These are phyloP conservation scores for Eudorcas thomsonii DNA, from an alignment of 2,113 vertebrate species.

Conservation along the genomic window DNA sequence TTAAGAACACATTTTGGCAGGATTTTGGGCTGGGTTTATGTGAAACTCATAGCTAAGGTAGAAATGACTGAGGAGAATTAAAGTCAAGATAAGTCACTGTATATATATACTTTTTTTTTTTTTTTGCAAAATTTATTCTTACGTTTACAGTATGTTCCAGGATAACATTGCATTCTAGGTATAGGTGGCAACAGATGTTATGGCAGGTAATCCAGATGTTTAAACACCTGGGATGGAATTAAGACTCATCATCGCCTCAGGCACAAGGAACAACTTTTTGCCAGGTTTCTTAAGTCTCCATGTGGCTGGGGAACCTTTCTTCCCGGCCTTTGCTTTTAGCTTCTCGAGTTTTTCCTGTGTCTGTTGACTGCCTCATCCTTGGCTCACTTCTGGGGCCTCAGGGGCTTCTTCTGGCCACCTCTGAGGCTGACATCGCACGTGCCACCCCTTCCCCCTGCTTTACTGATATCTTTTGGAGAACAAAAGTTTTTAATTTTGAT, in stretches of 20 bases:
- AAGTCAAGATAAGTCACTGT: neutral
- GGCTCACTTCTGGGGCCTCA: neutral
- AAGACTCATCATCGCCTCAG: neutral
- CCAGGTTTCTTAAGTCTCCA: neutral
- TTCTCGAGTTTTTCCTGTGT: neutral
- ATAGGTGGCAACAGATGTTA: neutral
- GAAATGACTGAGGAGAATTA: neutral
- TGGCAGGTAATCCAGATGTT: neutral
- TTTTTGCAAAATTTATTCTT: neutral
- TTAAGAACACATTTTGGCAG: neutral
- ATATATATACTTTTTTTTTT: neutral
- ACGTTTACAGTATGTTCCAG: neutral
- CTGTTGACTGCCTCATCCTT: neutral
- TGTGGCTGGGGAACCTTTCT: neutral
- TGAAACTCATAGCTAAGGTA: neutral
- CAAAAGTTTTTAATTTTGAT: constrained; percentile 18
- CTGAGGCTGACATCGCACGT: neutral
- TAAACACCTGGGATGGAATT: neutral
- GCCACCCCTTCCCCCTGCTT: neutral
- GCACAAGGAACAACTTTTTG: neutral
- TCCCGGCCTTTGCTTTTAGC: neutral
- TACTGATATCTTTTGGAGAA: neutral
- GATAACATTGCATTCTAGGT: neutral
- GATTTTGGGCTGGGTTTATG: neutral
- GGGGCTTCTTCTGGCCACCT: neutral